Evolutionary conservation across 2,113 vertebrate genomes (phyloP).

Genomic region (Artemisiospiza belli): DNA sequence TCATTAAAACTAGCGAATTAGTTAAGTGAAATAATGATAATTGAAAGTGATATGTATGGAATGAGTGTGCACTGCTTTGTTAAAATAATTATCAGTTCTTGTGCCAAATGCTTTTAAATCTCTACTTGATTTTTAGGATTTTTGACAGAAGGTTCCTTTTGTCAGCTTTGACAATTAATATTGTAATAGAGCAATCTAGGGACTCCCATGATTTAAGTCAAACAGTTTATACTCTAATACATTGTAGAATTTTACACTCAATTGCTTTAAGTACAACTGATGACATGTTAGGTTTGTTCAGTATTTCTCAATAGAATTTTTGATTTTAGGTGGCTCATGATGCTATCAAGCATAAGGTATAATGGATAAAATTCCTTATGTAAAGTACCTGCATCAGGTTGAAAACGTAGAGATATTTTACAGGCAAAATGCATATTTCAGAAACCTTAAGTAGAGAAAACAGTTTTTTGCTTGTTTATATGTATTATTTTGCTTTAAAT

Average conservation of each 20-base stretch:
- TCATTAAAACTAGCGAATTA: background rate
- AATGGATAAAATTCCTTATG: background rate
- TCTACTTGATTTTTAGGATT: conserved; percentile 48
- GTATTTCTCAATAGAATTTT: background rate
- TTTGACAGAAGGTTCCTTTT: conserved; percentile 35
- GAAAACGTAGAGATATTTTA: background rate
- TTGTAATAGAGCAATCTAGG: conserved; percentile 1
- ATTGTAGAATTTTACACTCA: background rate
- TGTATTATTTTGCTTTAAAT: background rate
- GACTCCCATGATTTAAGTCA: background rate
- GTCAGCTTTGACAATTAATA: conserved; percentile 48
- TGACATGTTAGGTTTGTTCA: background rate
- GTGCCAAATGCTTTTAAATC: conserved; percentile 28
- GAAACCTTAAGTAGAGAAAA: background rate
- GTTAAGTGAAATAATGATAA: background rate
- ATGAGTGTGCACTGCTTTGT: background rate
- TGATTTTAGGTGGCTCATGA: background rate
- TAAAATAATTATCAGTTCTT: conserved; percentile 21
- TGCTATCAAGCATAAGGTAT: background rate
- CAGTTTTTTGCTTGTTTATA: background rate
- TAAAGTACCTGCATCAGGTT: background rate
- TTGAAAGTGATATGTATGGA: background rate
- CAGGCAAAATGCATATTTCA: background rate
- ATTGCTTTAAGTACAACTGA: background rate
- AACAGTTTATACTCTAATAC: background rate